These are phyloP conservation scores for Phthorimaea operculella DNA, from an alignment of 1,140 invertebrate genomes.

Conservation along the genomic window DNA sequence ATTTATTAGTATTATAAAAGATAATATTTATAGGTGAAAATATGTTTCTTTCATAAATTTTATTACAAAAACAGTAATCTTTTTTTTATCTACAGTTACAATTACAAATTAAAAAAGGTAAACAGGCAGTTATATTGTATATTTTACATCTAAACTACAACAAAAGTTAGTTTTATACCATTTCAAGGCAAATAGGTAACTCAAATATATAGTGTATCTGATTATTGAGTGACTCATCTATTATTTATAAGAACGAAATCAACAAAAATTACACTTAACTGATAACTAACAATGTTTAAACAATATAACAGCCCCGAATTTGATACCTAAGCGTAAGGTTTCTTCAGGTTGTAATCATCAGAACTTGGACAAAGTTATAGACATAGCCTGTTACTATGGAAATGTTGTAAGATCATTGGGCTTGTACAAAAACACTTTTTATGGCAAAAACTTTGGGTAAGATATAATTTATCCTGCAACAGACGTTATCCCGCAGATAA, in stretches of 20 bases:
- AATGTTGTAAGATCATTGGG: neutral
- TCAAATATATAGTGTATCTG: too few relatives aligned
- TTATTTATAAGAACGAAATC: neutral
- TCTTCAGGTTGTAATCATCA: neutral
- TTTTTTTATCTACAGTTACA: neutral
- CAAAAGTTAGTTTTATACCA: too few relatives aligned
- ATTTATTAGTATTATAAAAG: neutral
- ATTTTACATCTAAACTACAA: too few relatives aligned
- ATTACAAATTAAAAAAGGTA: neutral
- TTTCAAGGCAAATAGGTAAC: too few relatives aligned
- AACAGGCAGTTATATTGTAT: neutral
- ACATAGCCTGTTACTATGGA: neutral
- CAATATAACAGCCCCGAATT: too few relatives aligned
- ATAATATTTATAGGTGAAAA: neutral
- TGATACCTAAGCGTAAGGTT: neutral
- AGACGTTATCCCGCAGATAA: too few relatives aligned
- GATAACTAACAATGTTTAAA: too few relatives aligned
- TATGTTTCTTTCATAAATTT: too few relatives aligned
- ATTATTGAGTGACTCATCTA: neutral
- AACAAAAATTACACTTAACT: neutral
- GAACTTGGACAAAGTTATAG: too few relatives aligned
- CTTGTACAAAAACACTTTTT: neutral
- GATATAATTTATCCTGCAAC: neutral
- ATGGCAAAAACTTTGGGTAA: neutral
- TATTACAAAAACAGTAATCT: neutral